phyloP scores from a whole-genome alignment of 2,797 vertebrate species.

The Crax fasciolata region DNA sequence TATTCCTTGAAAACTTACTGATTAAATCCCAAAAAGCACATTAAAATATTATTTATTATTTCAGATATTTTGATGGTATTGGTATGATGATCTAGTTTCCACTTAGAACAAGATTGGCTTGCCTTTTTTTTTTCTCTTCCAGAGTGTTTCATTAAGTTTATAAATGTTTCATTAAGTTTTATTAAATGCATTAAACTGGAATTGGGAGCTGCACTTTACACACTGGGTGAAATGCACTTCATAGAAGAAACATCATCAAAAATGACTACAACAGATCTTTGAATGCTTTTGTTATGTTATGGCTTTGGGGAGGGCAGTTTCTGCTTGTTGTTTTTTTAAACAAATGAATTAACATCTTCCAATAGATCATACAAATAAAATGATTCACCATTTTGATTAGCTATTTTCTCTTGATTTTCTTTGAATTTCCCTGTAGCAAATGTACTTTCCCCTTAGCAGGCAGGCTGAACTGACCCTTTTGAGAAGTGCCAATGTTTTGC shows the following conservation, averaged over 20 bases:
- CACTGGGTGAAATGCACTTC: conserved; percentile 7
- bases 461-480: neutral
- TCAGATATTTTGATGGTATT: neutral
- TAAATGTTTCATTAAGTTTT: conserved; percentile 78
- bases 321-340: conserved; percentile 21
- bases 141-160: conserved; percentile 74
- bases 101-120: conserved; percentile 11
- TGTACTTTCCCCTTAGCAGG: neutral
- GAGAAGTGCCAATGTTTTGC: neutral
- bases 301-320: neutral
- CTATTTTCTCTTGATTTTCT: neutral
- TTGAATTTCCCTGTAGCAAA: neutral
- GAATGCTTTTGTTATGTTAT: conserved; percentile 1
- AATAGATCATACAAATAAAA: neutral
- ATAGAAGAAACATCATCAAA: conserved; percentile 53
- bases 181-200: conserved; percentile 77
- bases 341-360: neutral
- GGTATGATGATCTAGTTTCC: neutral
- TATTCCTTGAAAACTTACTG: neutral
- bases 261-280: conserved; percentile 19
- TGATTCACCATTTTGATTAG: neutral
- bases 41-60: neutral
- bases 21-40: neutral
- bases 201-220: conserved; percentile 67
- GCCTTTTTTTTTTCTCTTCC: conserved; percentile 65